Conservation (phyloP, 2,888 invertebrate genomes). For the Megalurothrips usitatus region DNA sequence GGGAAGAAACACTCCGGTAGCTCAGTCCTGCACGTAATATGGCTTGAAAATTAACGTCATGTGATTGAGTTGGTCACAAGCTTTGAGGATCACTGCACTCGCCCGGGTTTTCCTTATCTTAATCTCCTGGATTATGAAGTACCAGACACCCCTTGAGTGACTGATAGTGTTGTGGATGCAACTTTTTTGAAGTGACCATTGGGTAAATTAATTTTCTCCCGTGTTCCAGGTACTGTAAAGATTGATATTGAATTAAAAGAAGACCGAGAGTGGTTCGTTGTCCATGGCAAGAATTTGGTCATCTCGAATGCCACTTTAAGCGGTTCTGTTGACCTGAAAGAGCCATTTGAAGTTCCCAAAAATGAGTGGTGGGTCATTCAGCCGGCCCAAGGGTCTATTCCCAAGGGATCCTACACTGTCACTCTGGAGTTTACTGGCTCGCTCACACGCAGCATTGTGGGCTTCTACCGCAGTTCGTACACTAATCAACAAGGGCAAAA, state of each 20-base stretch:
- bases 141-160: neutral
- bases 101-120: neutral
- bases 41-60: neutral
- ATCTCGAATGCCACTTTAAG: neutral
- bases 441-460: slow-evolving; percentile 54
- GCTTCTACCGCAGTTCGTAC: slow-evolving; percentile 59
- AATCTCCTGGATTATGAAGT: neutral
- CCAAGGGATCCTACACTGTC: slow-evolving; percentile 46
- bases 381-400: slow-evolving; percentile 40
- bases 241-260: neutral
- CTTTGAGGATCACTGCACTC: neutral
- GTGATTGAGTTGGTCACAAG: neutral
- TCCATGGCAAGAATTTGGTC: neutral
- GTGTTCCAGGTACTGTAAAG: neutral
- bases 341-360: slow-evolving; percentile 27
- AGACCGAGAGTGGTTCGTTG: neutral
- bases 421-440: slow-evolving; percentile 53
- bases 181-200: neutral
- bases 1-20: too few species aligned
- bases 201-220: neutral
- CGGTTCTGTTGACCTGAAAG: neutral
- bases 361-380: slow-evolving; percentile 40
- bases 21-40: too few species aligned
- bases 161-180: neutral
- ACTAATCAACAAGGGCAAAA: slow-evolving; percentile 43